Base-by-base conservation (phyloP, 2,888 invertebrate genomes). In the Brachynemurus nebulosus region DNA sequence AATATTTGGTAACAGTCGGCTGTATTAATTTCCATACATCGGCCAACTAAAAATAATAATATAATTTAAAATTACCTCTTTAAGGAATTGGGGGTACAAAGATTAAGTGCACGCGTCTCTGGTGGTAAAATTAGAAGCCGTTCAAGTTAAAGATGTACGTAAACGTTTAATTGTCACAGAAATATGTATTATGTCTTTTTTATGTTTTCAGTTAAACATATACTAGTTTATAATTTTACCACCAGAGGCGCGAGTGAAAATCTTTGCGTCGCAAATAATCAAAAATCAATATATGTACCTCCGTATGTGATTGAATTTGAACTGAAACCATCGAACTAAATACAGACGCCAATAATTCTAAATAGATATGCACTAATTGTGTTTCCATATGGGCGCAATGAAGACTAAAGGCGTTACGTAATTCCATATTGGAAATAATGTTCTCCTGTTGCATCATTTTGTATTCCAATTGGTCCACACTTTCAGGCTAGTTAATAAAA, bases 381-480 rank as follows among this genome's bases (percentile, higher is more conserved):
- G 76, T 76, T 55, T 77, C 76, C 67, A 74, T 69, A 52, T 75
- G 69, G 14, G 76, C 67, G 57, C 77, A 76, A 53, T 74, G 71
- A 36, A 76, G 61, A 45, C 75, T 76, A 55, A 74, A 76, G 36
- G 72, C 72, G 47, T 73, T 73, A 50, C 76, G 65, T 36, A 74
- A 57, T 53, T 75, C 75, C 50, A 76, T 70, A 45, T 72, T 74
- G 0, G 72, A 70, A 45, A 76, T 75, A 9, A 76, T 70, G 37
- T 68, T 72, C 52, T 76, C 76, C 59, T 76, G 76, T 1, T 73
- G 70, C 43, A 76, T 64, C 73, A 76, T 75, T 55, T 70, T 70
- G 45, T 72, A 68, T 54, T 76, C 76, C 38, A 76, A 57, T 47
- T 71, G 68, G 46, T 74, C 74, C 0, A 76, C 73, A 39, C 72